Evolutionary conservation across 2,888 invertebrate species (phyloP).

Genomic region (Anthoptus insignis): DNA sequence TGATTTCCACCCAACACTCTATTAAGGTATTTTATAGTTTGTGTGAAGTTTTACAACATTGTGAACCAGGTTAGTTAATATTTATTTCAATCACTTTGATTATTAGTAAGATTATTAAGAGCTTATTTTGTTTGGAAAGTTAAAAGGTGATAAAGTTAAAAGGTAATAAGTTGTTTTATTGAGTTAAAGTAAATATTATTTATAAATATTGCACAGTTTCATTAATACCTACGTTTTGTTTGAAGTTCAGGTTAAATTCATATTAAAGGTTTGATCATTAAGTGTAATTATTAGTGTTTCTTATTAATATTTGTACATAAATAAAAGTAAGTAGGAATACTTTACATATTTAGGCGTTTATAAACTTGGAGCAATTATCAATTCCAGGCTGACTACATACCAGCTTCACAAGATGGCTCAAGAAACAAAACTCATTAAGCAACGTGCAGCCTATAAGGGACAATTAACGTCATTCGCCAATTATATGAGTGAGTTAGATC

Average conservation of each 20-base stretch:
- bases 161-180: neutral
- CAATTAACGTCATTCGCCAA: neutral
- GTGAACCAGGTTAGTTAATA: neutral
- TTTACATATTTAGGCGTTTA: no score
- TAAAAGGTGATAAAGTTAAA: no score
- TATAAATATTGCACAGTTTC: neutral
- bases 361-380: no score
- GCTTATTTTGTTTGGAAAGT: no score
- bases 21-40: neutral
- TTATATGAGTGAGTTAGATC: neutral
- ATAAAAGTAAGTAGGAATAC: neutral
- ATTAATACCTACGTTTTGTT: no score
- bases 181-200: neutral
- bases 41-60: neutral
- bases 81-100: neutral
- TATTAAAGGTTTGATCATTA: neutral
- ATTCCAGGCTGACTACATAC: no score
- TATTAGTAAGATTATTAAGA: no score
- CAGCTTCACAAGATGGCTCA: no score
- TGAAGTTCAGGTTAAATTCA: neutral
- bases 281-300: neutral
- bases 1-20: constrained; percentile 4
- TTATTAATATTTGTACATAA: neutral
- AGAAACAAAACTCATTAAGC: neutral
- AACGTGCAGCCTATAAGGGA: neutral